Conservation (phyloP, 2,888 invertebrate genomes). For the Aleiodes testaceus region DNA sequence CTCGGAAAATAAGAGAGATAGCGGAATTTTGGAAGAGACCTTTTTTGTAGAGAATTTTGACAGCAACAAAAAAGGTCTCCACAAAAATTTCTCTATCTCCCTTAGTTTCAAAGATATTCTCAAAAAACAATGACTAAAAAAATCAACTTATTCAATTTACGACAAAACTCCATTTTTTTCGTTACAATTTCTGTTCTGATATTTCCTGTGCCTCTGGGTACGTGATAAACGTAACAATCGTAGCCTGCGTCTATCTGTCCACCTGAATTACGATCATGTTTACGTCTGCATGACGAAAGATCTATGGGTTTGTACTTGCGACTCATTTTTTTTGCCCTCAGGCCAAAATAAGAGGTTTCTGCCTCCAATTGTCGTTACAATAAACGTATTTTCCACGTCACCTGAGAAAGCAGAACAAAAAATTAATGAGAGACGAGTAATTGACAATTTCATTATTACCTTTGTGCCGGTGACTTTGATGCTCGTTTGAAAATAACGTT, state of each 20-base stretch:
- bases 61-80: too few relatives aligned
- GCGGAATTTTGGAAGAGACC: too few relatives aligned
- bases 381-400: not conserved
- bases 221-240: conserved; percentile 50
- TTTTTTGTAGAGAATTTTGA: too few relatives aligned
- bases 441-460: conserved; percentile 31
- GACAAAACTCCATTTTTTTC: too few relatives aligned
- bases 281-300: conserved; percentile 48
- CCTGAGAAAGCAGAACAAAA: not conserved
- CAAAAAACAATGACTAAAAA: too few relatives aligned
- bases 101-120: too few relatives aligned
- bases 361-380: conserved; percentile 29
- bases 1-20: too few relatives aligned
- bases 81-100: too few relatives aligned
- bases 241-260: conserved; percentile 31
- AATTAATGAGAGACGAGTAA: conserved; percentile 21
- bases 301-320: conserved; percentile 46
- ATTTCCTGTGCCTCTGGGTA: conserved; percentile 44
- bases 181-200: conserved; percentile 39
- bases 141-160: too few relatives aligned
- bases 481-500: conserved; percentile 10
- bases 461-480: conserved; percentile 16
- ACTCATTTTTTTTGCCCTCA: conserved; percentile 4
- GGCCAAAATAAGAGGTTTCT: conserved; percentile 19
- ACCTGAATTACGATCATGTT: conserved; percentile 56